These are phyloP conservation scores for Vimba vimba DNA, from an alignment of 2,113 vertebrate species.

Conservation along the genomic window DNA sequence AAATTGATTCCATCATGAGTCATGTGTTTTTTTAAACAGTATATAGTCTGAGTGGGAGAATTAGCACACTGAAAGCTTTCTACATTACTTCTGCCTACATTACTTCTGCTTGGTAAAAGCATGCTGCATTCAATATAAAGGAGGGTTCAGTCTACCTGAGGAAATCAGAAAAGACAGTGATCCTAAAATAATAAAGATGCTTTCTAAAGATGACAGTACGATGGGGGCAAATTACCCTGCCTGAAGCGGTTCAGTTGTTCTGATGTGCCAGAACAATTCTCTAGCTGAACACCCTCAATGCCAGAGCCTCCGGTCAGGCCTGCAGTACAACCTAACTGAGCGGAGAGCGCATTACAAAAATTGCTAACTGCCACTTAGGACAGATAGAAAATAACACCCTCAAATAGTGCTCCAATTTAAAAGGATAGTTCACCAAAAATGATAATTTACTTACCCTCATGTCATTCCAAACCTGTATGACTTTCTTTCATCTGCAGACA, in stretches of 20 bases:
- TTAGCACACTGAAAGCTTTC: not conserved
- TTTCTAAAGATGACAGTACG: constrained; percentile 1
- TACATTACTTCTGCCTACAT: not conserved
- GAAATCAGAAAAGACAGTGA: not conserved
- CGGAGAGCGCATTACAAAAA: not conserved
- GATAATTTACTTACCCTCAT: not conserved
- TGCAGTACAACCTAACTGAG: not conserved
- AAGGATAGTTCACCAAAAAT: not conserved
- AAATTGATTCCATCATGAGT: not conserved
- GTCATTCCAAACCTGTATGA: not conserved
- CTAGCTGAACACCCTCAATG: not conserved
- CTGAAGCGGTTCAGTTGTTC: constrained; percentile 1
- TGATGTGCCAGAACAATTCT: constrained; percentile 2
- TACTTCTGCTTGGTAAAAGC: not conserved
- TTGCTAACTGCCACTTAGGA: not conserved
- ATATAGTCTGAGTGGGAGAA: not conserved
- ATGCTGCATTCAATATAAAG: not conserved
- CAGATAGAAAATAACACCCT: not conserved
- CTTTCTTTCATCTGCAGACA: not conserved
- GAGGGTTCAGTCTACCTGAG: not conserved
- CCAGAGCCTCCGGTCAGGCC: not conserved
- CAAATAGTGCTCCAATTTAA: not conserved
- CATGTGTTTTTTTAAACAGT: too few species aligned
- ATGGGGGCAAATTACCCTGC: not conserved
- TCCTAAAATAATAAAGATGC: not conserved